These are phyloP conservation scores for Ophion costatus DNA, from an alignment of 2,888 invertebrate genomes.

Conservation along the genomic window DNA sequence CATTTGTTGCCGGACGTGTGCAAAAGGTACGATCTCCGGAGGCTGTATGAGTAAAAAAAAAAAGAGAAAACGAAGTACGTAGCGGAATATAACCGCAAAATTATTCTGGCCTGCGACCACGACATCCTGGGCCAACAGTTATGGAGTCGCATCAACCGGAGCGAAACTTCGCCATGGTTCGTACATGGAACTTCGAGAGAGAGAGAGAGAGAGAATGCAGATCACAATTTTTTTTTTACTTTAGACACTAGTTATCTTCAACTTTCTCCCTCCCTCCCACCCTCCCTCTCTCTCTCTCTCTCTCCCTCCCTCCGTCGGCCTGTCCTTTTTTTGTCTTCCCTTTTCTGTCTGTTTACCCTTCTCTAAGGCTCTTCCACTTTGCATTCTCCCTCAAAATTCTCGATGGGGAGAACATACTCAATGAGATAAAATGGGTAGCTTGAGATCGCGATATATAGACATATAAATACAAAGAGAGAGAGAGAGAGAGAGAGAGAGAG, in stretches of 20 bases:
- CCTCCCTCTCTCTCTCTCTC: background rate
- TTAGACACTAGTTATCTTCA: constrained; percentile 42
- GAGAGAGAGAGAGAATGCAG: constrained; percentile 8
- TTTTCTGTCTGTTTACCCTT: constrained; percentile 3
- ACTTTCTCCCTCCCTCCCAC: constrained; percentile 9
- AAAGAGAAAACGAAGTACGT: background rate
- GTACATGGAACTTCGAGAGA: constrained; percentile 45
- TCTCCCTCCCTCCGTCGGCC: background rate
- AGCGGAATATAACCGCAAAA: constrained; percentile 1
- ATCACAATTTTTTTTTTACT: constrained; percentile 52
- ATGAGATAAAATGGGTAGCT: constrained; percentile 51
- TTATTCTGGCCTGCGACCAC: constrained; percentile 2
- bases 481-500: constrained; percentile 27
- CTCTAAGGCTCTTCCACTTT: constrained; percentile 50
- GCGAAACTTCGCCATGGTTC: constrained; percentile 5
- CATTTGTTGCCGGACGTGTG: too few species aligned
- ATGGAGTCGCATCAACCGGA: background rate
- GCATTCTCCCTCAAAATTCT: constrained; percentile 26
- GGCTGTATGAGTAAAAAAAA: constrained; percentile 8
- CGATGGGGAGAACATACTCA: constrained; percentile 46
- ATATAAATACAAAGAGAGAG: background rate
- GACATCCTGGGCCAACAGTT: background rate
- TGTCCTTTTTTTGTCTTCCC: background rate
- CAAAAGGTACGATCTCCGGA: too few species aligned
- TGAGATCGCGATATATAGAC: background rate